Conservation (phyloP, 2,113 vertebrate species). For the Neotragus moschatus region DNA sequence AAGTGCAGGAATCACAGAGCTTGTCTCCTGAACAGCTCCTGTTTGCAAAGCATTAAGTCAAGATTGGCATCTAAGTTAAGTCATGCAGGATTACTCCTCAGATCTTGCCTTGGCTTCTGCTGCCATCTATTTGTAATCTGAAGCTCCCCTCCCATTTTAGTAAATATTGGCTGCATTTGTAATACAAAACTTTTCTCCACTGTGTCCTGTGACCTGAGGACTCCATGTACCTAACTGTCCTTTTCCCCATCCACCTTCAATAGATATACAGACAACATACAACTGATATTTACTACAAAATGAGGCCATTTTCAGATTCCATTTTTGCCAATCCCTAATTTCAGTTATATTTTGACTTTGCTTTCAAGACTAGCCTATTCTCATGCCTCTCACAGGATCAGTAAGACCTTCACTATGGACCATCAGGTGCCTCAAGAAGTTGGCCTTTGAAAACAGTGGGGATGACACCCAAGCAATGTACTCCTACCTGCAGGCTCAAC, state of each 20-base stretch:
- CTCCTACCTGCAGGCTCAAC: not conserved
- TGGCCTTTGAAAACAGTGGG: not conserved
- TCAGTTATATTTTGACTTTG: not conserved
- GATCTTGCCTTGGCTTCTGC: not conserved
- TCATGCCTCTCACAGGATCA: not conserved
- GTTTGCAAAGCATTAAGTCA: fast-evolving
- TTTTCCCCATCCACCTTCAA: not conserved
- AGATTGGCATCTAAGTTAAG: not conserved
- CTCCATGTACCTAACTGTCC: not conserved
- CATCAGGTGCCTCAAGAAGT: not conserved
- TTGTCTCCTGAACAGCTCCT: not conserved
- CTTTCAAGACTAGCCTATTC: not conserved
- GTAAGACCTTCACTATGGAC: fast-evolving
- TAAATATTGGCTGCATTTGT: not conserved
- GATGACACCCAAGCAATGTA: not conserved
- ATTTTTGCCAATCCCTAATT: not conserved
- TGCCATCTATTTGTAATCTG: not conserved
- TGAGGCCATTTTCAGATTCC: not conserved
- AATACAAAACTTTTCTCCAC: not conserved
- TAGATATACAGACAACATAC: not conserved
- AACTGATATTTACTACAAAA: not conserved
- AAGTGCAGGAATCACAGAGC: not conserved
- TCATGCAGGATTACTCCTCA: not conserved
- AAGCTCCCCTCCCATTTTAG: not conserved
- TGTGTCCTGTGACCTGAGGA: not conserved